These are phyloP conservation scores for Meleagris gallopavo DNA, from an alignment of 2,113 vertebrate genomes.

Conservation along the genomic window DNA sequence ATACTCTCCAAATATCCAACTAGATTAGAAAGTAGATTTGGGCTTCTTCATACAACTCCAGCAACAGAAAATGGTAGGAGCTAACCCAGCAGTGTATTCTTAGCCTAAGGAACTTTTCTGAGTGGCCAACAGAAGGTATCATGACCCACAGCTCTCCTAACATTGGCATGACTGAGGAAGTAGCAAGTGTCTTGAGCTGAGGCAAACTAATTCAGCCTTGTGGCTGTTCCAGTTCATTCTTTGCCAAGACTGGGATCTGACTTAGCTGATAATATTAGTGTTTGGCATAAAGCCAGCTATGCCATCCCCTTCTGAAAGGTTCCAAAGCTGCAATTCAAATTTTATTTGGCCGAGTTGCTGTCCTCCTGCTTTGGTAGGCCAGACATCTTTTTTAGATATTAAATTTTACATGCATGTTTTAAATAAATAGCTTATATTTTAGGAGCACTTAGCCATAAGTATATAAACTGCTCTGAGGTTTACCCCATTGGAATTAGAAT, in stretches of 20 bases:
- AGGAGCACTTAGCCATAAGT: constrained; percentile 75
- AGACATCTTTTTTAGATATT: constrained; percentile 58
- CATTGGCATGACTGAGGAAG: background rate
- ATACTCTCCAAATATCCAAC: background rate
- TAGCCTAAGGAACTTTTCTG: background rate
- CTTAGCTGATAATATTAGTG: background rate
- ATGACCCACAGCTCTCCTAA: background rate
- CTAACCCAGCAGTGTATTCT: background rate
- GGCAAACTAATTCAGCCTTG: background rate
- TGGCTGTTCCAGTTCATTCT: background rate
- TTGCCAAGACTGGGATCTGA: background rate
- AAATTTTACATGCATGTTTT: constrained; percentile 69
- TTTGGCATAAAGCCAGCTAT: constrained; percentile 26
- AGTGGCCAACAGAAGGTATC: background rate
- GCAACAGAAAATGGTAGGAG: background rate
- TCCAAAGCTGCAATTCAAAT: background rate
- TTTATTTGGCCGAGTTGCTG: background rate
- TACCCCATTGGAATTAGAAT: constrained; percentile 75
- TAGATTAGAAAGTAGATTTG: background rate
- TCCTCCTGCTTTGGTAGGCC: background rate
- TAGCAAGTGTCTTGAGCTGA: background rate
- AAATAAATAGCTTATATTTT: constrained; percentile 73
- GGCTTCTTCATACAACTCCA: background rate
- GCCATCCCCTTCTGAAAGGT: background rate
- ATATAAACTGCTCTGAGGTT: constrained; percentile 63